phyloP scores from a whole-genome alignment of 2,888 invertebrate species.

The Meiosimyza decipiens region DNA sequence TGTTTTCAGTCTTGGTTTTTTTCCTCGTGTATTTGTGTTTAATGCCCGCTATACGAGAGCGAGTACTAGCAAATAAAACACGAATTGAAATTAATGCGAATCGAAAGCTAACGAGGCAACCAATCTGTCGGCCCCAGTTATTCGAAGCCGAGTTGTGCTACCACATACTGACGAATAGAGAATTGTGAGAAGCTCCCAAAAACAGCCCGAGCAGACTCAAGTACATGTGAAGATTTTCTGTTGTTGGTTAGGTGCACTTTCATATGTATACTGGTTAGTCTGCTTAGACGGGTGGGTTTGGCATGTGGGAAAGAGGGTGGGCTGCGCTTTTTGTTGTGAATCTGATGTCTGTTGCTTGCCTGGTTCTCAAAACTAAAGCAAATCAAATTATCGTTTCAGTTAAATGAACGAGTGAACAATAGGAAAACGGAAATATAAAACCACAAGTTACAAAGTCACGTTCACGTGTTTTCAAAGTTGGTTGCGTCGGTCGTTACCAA shows the following conservation, averaged over 20 bases:
- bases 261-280: neutral
- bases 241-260: neutral
- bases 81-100: constrained; percentile 5
- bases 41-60: constrained; percentile 5
- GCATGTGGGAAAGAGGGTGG: neutral
- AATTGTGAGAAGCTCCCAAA: neutral
- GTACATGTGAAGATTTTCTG: neutral
- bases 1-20: neutral
- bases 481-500: no score
- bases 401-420: neutral
- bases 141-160: neutral
- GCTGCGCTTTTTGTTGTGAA: constrained; percentile 14
- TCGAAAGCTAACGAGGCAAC: constrained; percentile 6
- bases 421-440: constrained; percentile 11
- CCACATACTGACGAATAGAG: neutral
- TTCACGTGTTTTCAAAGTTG: constrained; percentile 34
- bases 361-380: no score
- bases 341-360: neutral
- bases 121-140: neutral
- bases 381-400: no score
- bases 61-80: neutral
- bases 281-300: neutral
- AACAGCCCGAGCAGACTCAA: neutral
- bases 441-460: constrained; percentile 29
- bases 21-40: neutral